Percentiles rank a stretch among this genome's conserved stretches.
Evolutionary conservation across 2,888 invertebrate genomes (phyloP).

Genomic region (Crematogaster levior): DNA sequence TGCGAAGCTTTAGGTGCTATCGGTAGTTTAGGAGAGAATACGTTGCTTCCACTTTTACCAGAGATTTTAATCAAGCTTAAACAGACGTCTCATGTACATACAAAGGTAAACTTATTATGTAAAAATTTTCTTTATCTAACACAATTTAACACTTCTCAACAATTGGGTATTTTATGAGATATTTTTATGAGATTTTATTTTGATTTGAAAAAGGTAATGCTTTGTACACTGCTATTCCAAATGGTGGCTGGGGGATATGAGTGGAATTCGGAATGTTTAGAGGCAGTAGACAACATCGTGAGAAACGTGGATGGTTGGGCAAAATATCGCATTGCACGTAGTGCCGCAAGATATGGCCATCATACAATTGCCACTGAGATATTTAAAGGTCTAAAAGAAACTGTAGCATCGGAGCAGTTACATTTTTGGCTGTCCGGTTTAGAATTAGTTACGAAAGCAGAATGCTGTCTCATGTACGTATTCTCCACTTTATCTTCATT

Average conservation of each 20-base stretch:
- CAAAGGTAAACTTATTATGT: constrained; percentile 78
- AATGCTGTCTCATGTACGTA: constrained; percentile 88
- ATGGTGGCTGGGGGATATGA: constrained; percentile 91
- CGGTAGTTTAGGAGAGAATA: constrained; percentile 88
- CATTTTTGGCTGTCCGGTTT: constrained; percentile 95
- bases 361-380: constrained; percentile 90
- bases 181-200: constrained; percentile 42
- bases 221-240: constrained; percentile 94
- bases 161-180: constrained; percentile 5
- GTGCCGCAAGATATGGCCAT: constrained; percentile 95
- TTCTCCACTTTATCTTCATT: background rate
- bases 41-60: constrained; percentile 87
- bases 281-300: constrained; percentile 88
- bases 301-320: constrained; percentile 91
- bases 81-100: constrained; percentile 83
- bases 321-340: constrained; percentile 94
- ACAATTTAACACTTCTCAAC: background rate
- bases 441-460: constrained; percentile 91
- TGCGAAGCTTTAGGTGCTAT: constrained; percentile 93
- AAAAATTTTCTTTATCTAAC: background rate
- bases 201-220: constrained; percentile 87
- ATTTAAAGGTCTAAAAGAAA: constrained; percentile 88
- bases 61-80: constrained; percentile 86
- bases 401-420: constrained; percentile 94
- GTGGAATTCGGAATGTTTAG: constrained; percentile 88